Evolutionary conservation across 2,888 invertebrate genomes (phyloP), one percentile per base, ranked within the genome.

Genomic region (Lasioglossum zephyrum): DNA sequence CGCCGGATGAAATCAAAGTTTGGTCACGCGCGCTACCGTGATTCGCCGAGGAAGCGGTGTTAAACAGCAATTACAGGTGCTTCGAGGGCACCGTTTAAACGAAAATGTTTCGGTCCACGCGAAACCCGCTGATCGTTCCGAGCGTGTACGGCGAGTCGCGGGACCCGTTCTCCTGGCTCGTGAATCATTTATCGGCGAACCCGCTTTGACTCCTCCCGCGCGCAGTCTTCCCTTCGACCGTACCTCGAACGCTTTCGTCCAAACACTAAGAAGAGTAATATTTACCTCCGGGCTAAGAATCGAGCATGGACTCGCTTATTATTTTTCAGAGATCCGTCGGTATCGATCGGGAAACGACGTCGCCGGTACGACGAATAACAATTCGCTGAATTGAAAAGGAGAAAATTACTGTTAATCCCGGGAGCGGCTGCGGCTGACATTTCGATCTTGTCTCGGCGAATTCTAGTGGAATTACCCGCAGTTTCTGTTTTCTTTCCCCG

Each of bases 401-500:
- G 70, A 70, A 70, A 70, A 36, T 22, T 6, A 76, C 26, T 36
- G n/a, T 8, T 16, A 47, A 49, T 4, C 81, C 75, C 78, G 49
- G 63, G 36, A n/a, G 4, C 70, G 70, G n/a, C 39, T n/a, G 70
- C 41, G 36, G 70, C 70, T 31, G 86, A 82, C 86, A 80, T 82
- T 88, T 86, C 73, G 66, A 47, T 22, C 36, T 18, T 63, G 16
- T 13, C 49, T 69, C 57, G 78, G 60, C 47, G 72, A 80, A 84
- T 82, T 73, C 82, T 77, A 78, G 66, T 39, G 74, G 69, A 47
- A 84, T 87, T 84, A 78, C 70, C 86, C 78, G 49, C 53, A 74
- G 81, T 77, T 70, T 88, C 89, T 86, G 85, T 84, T 70, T 70
- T 70, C 41, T 70, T 41, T 70, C 41, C 41, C 41, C 41, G 73